A percentile compares a stretch with the other conserved stretches of the same genome.
Evolutionary conservation across 2,888 invertebrate genomes (phyloP).

Genomic region (Stegophylla sp.): DNA sequence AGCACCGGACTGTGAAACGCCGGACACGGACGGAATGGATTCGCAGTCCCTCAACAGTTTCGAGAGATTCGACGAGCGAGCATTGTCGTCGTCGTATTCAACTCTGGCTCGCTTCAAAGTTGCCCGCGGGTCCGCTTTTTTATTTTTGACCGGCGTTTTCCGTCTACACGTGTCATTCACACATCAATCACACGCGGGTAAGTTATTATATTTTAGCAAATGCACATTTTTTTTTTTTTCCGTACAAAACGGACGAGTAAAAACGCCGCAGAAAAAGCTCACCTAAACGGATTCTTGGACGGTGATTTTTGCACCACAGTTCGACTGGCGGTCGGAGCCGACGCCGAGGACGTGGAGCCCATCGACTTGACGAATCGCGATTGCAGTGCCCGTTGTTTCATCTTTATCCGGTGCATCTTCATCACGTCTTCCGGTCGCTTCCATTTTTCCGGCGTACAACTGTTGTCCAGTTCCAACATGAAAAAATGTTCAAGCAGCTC

Average conservation of each 20-base stretch:
- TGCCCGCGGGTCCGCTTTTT: not conserved
- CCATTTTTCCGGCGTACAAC: constrained; percentile 65
- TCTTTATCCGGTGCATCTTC: constrained; percentile 78
- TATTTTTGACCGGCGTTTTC: constrained; percentile 49
- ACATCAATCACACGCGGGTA: not conserved
- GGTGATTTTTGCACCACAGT: constrained; percentile 29
- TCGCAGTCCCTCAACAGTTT: constrained; percentile 46
- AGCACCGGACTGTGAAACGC: not conserved
- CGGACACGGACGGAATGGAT: constrained; percentile 28
- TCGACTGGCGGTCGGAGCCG: not conserved
- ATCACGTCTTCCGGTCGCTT: constrained; percentile 71
- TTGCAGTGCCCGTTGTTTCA: constrained; percentile 79
- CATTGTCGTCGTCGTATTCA: constrained; percentile 42
- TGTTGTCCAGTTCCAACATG: constrained; percentile 53
- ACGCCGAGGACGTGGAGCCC: not conserved
- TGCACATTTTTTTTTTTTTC: too few relatives aligned
- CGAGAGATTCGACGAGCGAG: constrained; percentile 29
- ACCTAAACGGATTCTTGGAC: constrained; percentile 62
- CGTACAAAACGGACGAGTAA: not conserved
- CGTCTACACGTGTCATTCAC: too few relatives aligned
- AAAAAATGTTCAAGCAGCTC: not conserved
- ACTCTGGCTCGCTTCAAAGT: constrained; percentile 22
- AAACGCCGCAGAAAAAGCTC: not conserved
- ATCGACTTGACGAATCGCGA: constrained; percentile 68
- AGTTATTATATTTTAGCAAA: too few relatives aligned